A percentile compares a stretch with the other conserved stretches of the same genome.
Conservation (phyloP, 2,888 invertebrate species). For the Drosophila limbata region DNA sequence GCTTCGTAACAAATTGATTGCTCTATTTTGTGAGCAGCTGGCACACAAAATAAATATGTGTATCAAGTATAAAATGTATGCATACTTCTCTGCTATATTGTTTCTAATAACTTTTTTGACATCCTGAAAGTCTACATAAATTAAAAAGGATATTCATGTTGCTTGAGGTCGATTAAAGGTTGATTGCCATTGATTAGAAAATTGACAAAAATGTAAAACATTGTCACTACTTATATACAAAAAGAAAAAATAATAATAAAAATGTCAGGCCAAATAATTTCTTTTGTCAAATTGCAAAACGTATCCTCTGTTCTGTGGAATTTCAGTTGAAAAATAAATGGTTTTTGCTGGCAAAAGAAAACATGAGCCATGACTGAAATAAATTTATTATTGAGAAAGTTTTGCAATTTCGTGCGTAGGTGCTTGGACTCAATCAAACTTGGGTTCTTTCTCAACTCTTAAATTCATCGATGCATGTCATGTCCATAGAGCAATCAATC, state of each 20-base stretch:
- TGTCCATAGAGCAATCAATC: neutral
- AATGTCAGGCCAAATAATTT: too few relatives aligned
- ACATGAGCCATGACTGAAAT: neutral
- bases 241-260: neutral
- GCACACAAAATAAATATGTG: constrained; percentile 27
- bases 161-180: neutral
- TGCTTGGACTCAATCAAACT: neutral
- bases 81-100: constrained; percentile 11
- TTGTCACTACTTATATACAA: neutral
- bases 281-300: neutral
- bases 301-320: neutral
- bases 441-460: neutral
- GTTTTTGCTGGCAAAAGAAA: neutral
- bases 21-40: constrained; percentile 40
- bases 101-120: neutral
- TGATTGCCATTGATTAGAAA: neutral
- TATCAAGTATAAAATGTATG: neutral
- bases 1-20: constrained; percentile 43
- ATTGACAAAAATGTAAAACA: neutral
- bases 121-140: neutral
- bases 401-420: neutral
- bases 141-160: neutral
- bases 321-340: neutral
- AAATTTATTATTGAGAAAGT: neutral
- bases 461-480: neutral